phyloP scores from a whole-genome alignment of 2,888 invertebrate genomes.

The Synanthedon vespiformis region DNA sequence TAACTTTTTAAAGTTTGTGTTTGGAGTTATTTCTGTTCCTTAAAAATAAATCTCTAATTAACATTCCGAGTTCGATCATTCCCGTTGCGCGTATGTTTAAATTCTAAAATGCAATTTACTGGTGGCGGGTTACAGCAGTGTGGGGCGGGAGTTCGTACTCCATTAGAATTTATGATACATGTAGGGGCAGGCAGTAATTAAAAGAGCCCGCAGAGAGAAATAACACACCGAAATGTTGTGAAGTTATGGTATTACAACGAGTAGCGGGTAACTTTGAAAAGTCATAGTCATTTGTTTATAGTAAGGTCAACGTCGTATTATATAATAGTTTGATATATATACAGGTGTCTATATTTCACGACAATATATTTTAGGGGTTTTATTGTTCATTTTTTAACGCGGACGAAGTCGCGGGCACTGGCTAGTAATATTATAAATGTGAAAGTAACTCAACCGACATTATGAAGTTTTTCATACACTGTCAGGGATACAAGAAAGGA shows the following conservation, averaged over 20 bases:
- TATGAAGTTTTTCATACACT: no score
- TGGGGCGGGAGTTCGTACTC: slow-evolving; percentile 26
- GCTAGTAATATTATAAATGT: no score
- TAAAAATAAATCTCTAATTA: neutral
- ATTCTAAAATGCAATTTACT: slow-evolving; percentile 53
- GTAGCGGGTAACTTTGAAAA: slow-evolving; percentile 21
- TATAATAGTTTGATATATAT: no score
- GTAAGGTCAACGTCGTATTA: slow-evolving; percentile 12
- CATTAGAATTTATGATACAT: slow-evolving; percentile 66
- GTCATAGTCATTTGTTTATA: slow-evolving; percentile 20
- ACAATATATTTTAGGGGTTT: no score
- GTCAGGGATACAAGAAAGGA: no score
- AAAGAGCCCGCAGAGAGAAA: slow-evolving; percentile 54
- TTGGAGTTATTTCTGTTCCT: no score
- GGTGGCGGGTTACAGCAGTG: slow-evolving; percentile 15
- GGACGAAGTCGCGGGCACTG: no score
- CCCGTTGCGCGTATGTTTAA: slow-evolving; percentile 24
- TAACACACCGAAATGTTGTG: slow-evolving; percentile 34
- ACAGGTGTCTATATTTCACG: no score
- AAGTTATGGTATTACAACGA: slow-evolving; percentile 29
- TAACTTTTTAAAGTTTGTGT: no score
- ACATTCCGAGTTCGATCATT: neutral
- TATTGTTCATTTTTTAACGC: no score
- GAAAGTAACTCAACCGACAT: no score
- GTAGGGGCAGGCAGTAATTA: slow-evolving; percentile 53